Evolutionary conservation across 2,113 vertebrate genomes (phyloP).

Genomic region (Damaliscus lunatus): DNA sequence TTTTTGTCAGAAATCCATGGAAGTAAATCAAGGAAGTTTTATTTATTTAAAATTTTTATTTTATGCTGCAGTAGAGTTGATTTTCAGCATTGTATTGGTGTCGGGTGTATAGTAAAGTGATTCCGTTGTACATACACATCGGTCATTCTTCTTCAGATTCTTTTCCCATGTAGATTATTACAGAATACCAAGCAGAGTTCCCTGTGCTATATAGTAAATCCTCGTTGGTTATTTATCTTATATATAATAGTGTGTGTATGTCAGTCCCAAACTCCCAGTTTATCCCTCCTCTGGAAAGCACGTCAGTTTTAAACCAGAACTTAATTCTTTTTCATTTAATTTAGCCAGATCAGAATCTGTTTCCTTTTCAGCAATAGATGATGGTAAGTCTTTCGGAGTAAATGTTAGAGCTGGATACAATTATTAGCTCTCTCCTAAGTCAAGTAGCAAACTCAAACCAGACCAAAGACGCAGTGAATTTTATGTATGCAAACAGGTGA

Average conservation of each 20-base stretch:
- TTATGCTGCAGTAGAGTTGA: neutral
- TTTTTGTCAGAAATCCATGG: neutral
- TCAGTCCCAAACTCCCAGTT: neutral
- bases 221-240: neutral
- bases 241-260: neutral
- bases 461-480: neutral
- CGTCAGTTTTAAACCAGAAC: neutral
- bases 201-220: neutral
- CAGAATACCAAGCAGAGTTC: neutral
- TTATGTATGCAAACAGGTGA: neutral
- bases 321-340: neutral
- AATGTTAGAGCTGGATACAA: neutral
- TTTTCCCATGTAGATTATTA: neutral
- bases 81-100: neutral
- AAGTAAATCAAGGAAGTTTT: neutral
- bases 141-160: neutral
- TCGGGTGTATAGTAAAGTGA: neutral
- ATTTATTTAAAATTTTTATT: neutral
- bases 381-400: neutral
- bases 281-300: neutral
- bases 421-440: neutral
- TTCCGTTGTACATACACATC: neutral
- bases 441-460: conserved; percentile 4
- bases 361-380: neutral
- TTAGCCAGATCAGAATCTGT: neutral